phyloP scores from a whole-genome alignment of 1,140 invertebrate species.

The Drosophila elegans region DNA sequence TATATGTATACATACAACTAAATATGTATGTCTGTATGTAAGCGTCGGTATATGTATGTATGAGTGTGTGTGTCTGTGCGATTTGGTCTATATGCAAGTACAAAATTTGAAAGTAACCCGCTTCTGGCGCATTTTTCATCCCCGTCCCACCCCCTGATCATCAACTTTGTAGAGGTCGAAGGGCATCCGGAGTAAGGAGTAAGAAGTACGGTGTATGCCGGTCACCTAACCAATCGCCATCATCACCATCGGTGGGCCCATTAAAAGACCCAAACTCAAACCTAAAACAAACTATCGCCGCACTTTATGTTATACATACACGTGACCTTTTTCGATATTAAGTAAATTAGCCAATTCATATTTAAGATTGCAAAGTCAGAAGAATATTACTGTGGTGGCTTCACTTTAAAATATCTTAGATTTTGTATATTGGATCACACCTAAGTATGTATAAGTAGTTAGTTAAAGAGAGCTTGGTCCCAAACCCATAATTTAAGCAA shows the following conservation, averaged over 20 bases:
- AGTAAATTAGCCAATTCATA: slow-evolving; percentile 17
- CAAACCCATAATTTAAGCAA: not conserved
- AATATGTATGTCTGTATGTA: slow-evolving; percentile 46
- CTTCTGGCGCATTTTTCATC: slow-evolving; percentile 68
- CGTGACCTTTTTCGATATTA: slow-evolving; percentile 63
- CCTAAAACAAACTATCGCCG: slow-evolving; percentile 42
- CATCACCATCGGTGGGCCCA: slow-evolving; percentile 10
- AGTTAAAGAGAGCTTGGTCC: not conserved
- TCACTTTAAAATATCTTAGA: not conserved
- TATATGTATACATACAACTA: slow-evolving; percentile 52
- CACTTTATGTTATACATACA: slow-evolving; percentile 76
- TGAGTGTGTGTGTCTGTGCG: slow-evolving; percentile 33
- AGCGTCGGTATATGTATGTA: slow-evolving; percentile 9
- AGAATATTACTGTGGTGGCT: not conserved
- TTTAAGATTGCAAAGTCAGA: not conserved
- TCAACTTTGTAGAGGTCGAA: slow-evolving; percentile 11
- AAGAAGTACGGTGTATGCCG: not conserved
- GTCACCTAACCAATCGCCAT: slow-evolving; percentile 31
- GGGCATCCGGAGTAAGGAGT: slow-evolving; percentile 16
- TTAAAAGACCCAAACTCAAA: slow-evolving; percentile 26
- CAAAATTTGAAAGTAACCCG: slow-evolving; percentile 80
- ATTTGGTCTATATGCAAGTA: slow-evolving; percentile 82
- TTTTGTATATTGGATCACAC: not conserved
- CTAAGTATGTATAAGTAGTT: not conserved
- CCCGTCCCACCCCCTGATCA: slow-evolving; percentile 33